A percentile compares a stretch with the other conserved stretches of the same genome.
These are phyloP conservation scores for Brotula barbata DNA, from an alignment of 2,797 vertebrate species.

Conservation along the genomic window DNA sequence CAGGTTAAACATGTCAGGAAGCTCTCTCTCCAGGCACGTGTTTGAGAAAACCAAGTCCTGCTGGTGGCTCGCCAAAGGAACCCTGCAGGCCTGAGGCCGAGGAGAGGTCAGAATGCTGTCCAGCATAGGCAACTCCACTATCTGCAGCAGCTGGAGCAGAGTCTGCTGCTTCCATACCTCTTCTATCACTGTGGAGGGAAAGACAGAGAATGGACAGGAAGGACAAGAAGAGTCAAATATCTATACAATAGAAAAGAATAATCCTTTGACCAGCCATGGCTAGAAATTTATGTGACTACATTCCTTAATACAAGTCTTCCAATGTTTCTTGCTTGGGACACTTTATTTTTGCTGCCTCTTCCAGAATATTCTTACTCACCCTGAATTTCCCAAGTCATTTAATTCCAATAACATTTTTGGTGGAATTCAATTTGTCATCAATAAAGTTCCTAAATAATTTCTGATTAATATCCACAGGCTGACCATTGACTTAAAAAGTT, in stretches of 20 bases:
- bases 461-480: too few relatives aligned
- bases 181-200: constrained; percentile 74
- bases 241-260: not conserved
- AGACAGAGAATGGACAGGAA: not conserved
- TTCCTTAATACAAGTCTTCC: too few relatives aligned
- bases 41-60: constrained; percentile 86
- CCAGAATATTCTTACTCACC: too few relatives aligned
- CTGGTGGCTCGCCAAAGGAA: constrained; percentile 61
- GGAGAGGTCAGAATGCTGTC: constrained; percentile 83
- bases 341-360: too few relatives aligned
- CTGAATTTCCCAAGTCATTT: too few relatives aligned
- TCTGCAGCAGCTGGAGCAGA: constrained; percentile 83
- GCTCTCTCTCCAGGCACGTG: constrained; percentile 84
- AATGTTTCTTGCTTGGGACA: too few relatives aligned
- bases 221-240: not conserved
- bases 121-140: constrained; percentile 84
- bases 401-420: too few relatives aligned
- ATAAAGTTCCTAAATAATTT: too few relatives aligned
- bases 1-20: constrained; percentile 77
- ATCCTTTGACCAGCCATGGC: too few relatives aligned
- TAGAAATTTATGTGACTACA: too few relatives aligned
- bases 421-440: too few relatives aligned
- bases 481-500: too few relatives aligned
- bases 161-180: constrained; percentile 88
- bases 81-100: constrained; percentile 33